A percentile compares a stretch with the other conserved stretches of the same genome.
These are phyloP conservation scores for Meandrina meandrites DNA, from an alignment of 92 coral and sea anemone species.

Conservation along the genomic window DNA sequence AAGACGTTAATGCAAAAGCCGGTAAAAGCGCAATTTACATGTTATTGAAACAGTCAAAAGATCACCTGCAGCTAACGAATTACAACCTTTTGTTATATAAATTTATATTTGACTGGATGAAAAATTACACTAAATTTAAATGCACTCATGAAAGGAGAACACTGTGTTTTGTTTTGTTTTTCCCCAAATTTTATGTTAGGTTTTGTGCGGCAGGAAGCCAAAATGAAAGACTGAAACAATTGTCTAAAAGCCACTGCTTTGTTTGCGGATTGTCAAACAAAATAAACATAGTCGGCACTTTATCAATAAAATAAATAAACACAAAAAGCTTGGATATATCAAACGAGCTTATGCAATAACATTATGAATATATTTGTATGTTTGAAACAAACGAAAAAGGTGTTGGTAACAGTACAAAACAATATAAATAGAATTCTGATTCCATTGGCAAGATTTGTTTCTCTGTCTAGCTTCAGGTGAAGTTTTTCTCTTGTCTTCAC, in stretches of 20 bases:
- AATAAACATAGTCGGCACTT: not conserved
- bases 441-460: not conserved
- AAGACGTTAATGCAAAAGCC: not conserved
- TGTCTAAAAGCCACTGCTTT: not conserved
- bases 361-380: not conserved
- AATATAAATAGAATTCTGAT: not conserved
- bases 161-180: not conserved
- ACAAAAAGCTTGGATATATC: not conserved
- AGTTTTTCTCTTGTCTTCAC: not conserved
- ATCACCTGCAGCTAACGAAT: constrained; percentile 3
- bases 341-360: not conserved
- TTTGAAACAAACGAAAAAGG: not conserved
- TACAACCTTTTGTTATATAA: not conserved
- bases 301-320: constrained; percentile 6
- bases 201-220: not conserved
- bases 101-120: not conserved
- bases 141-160: not conserved
- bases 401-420: not conserved
- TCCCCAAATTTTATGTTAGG: not conserved
- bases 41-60: not conserved
- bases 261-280: constrained; percentile 11
- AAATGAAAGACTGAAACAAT: not conserved
- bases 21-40: constrained; percentile 7
- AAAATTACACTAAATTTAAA: not conserved
- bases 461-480: not conserved